Evolutionary conservation across 2,888 invertebrate genomes (phyloP).

Genomic region (Laothoe populi): DNA sequence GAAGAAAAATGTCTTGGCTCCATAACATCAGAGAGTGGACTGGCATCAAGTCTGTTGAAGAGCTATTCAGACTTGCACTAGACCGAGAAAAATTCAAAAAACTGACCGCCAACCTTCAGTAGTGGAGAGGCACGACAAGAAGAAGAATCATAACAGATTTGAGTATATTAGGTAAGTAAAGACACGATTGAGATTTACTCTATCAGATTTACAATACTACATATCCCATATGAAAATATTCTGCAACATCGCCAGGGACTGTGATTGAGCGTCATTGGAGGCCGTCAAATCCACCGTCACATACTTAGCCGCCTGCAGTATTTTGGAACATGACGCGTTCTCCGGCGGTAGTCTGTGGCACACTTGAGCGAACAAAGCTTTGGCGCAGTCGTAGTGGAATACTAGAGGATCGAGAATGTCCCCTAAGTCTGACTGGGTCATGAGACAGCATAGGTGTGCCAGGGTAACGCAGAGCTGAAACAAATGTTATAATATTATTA

Average conservation of each 20-base stretch:
- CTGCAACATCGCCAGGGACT: conserved; percentile 71
- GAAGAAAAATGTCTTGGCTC: too few species aligned
- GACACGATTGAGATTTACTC: too few species aligned
- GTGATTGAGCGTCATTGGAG: conserved; percentile 60
- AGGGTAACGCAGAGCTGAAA: conserved; percentile 89
- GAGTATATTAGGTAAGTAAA: too few species aligned
- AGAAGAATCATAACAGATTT: too few species aligned
- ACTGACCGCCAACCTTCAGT: too few species aligned
- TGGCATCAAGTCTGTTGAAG: too few species aligned
- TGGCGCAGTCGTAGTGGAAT: conserved; percentile 76
- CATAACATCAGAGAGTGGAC: too few species aligned
- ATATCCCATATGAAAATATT: conserved; percentile 79
- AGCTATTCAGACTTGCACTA: too few species aligned
- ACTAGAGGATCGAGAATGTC: conserved; percentile 79
- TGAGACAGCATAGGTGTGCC: conserved; percentile 87
- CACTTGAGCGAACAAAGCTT: conserved; percentile 65
- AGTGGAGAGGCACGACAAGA: too few species aligned
- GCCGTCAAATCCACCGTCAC: conserved; percentile 74
- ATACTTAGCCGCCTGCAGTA: conserved; percentile 76
- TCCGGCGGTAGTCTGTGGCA: conserved; percentile 73
- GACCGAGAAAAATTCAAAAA: too few species aligned
- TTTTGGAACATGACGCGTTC: conserved; percentile 68
- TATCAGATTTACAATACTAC: conserved; percentile 38
- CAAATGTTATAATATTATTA: conserved; percentile 31
- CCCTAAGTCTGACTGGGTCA: conserved; percentile 84